These are phyloP conservation scores for Alsophila aescularia DNA, from an alignment of 2,888 invertebrate species.

Conservation along the genomic window DNA sequence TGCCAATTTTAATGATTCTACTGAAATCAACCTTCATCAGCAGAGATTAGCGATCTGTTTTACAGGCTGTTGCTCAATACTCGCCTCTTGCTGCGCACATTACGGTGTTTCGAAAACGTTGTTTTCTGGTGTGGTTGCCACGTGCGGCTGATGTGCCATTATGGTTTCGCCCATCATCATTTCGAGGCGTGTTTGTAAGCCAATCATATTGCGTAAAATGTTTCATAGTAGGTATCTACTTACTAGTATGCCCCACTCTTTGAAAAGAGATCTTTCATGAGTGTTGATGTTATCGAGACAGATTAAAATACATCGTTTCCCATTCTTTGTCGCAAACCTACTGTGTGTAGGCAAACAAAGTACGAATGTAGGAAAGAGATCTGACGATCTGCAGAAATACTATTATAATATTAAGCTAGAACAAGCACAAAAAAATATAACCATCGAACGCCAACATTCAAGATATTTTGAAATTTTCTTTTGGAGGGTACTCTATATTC, in stretches of 20 bases:
- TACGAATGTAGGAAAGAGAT: too few species aligned
- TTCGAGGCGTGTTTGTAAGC: neutral
- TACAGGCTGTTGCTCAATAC: constrained; percentile 42
- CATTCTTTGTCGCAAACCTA: too few species aligned
- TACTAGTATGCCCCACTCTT: neutral
- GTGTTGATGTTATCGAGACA: neutral
- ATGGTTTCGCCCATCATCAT: constrained; percentile 5
- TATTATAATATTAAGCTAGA: too few species aligned
- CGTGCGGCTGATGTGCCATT: constrained; percentile 26
- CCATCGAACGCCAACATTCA: too few species aligned
- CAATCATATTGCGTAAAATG: constrained; percentile 6
- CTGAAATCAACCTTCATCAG: constrained; percentile 56
- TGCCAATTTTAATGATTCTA: constrained; percentile 40
- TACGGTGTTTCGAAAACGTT: constrained; percentile 37
- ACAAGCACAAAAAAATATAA: too few species aligned
- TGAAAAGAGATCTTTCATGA: neutral
- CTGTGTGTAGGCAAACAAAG: too few species aligned
- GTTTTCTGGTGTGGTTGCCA: constrained; percentile 32
- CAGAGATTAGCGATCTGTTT: constrained; percentile 48
- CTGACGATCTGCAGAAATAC: too few species aligned
- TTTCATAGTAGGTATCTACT: too few species aligned
- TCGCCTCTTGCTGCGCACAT: constrained; percentile 31
- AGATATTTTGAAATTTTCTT: too few species aligned
- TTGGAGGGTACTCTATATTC: too few species aligned
- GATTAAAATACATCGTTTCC: neutral